Conservation (phyloP, 2,888 invertebrate genomes). For the Tetranychus piercei region DNA sequence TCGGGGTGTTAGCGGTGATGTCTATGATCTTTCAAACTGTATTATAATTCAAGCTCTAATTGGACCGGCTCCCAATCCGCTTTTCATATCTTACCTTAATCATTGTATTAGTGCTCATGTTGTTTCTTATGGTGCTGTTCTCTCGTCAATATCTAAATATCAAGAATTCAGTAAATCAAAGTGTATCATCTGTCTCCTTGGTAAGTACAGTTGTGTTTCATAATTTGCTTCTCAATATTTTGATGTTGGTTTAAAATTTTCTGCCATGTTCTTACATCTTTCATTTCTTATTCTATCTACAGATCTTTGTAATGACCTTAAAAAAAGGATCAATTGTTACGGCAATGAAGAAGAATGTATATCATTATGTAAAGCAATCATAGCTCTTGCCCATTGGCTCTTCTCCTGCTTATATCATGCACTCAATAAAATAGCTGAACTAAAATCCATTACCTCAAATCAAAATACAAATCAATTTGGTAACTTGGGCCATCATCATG, state of each 20-base stretch:
- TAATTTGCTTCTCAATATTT: conserved; percentile 10
- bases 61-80: conserved; percentile 73
- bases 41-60: conserved; percentile 81
- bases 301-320: conserved; percentile 25
- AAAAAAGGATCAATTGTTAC: conserved; percentile 31
- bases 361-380: conserved; percentile 54
- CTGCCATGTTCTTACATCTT: not conserved
- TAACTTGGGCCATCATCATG: not conserved
- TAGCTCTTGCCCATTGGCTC: conserved; percentile 31
- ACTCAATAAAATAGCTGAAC: conserved; percentile 31
- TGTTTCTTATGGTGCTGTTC: conserved; percentile 72
- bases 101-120: conserved; percentile 77
- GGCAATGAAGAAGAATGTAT: conserved; percentile 65
- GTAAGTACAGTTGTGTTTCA: conserved; percentile 40
- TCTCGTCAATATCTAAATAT: conserved; percentile 67
- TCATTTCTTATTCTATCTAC: not conserved
- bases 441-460: conserved; percentile 22
- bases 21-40: conserved; percentile 54
- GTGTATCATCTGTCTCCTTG: conserved; percentile 64
- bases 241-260: not conserved
- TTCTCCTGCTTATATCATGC: conserved; percentile 30
- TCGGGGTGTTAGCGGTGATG: conserved; percentile 30
- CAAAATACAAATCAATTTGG: conserved; percentile 6
- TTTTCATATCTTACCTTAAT: conserved; percentile 74
- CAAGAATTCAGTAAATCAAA: conserved; percentile 68